A percentile compares a stretch with the other conserved stretches of the same genome.
phyloP scores from a whole-genome alignment of 2,888 invertebrate genomes.

The Folsomia manolachei region DNA sequence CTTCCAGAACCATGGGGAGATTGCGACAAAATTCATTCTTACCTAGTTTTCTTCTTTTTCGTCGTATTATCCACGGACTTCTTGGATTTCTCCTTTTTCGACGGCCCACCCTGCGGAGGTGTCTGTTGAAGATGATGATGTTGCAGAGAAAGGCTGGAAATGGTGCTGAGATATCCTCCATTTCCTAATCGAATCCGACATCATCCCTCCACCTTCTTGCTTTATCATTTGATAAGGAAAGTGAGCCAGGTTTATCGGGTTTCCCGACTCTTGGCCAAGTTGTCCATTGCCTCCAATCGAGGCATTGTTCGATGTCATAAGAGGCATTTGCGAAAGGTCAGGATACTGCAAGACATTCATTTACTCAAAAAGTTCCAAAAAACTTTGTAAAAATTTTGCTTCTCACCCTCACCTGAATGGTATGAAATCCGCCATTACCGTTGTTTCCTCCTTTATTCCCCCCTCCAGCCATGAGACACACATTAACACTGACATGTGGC shows the following conservation, averaged over 20 bases:
- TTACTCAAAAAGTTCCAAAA: neutral
- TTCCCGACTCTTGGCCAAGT: constrained; percentile 32
- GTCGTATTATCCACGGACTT: constrained; percentile 81
- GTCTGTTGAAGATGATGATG: constrained; percentile 21
- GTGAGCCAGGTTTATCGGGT: constrained; percentile 46
- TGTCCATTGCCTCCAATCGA: constrained; percentile 20
- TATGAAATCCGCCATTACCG: constrained; percentile 40
- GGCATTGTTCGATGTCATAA: constrained; percentile 33
- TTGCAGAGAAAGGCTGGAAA: neutral
- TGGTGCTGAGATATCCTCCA: constrained; percentile 24
- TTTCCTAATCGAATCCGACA: constrained; percentile 29
- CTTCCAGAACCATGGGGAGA: neutral
- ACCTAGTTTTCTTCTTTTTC: constrained; percentile 91
- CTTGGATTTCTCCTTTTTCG: constrained; percentile 56
- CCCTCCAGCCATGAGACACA: constrained; percentile 19
- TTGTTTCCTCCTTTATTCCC: constrained; percentile 15
- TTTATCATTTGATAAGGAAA: constrained; percentile 41
- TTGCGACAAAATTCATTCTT: constrained; percentile 50
- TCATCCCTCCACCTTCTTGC: constrained; percentile 25
- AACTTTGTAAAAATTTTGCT: neutral
- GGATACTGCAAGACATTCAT: constrained; percentile 54
- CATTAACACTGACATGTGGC: constrained; percentile 23
- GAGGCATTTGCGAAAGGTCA: constrained; percentile 46
- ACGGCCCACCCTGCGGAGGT: constrained; percentile 4
- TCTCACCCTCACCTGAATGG: constrained; percentile 48